phyloP scores from a whole-genome alignment of 2,113 vertebrate species.

The Oenanthe oenanthe region DNA sequence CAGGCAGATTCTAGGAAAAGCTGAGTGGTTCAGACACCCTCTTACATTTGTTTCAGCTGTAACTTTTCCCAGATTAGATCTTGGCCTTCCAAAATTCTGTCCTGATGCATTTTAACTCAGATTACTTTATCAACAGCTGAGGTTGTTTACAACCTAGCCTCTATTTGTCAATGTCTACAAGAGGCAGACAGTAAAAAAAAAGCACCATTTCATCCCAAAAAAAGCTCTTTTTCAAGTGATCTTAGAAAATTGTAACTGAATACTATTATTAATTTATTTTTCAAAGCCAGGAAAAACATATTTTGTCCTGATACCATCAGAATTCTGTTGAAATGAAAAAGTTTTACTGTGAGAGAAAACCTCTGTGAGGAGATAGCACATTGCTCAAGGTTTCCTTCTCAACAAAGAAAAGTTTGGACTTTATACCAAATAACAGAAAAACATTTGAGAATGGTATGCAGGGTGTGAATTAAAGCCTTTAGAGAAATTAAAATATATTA shows the following conservation, averaged over 20 bases:
- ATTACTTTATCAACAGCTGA: neutral
- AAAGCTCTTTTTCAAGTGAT: neutral
- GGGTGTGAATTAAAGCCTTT: no score
- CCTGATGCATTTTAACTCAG: neutral
- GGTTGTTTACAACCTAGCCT: neutral
- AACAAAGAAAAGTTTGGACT: neutral
- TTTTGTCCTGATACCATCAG: neutral
- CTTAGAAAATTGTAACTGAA: neutral
- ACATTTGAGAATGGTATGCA: neutral
- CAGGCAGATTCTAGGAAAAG: neutral
- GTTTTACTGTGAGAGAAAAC: neutral
- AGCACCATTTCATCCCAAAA: accelerated
- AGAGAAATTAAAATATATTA: no score
- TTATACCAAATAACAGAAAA: accelerated
- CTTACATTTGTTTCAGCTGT: neutral
- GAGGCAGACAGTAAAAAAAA: neutral
- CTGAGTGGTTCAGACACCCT: neutral
- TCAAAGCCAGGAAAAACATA: neutral
- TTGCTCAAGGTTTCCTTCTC: neutral
- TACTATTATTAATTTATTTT: neutral
- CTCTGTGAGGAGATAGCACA: neutral
- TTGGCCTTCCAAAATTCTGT: neutral
- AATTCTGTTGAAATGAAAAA: neutral
- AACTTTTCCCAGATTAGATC: neutral
- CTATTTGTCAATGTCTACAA: neutral